phyloP scores from a whole-genome alignment of 2,113 vertebrate species.

The Dryoscopus gambensis region DNA sequence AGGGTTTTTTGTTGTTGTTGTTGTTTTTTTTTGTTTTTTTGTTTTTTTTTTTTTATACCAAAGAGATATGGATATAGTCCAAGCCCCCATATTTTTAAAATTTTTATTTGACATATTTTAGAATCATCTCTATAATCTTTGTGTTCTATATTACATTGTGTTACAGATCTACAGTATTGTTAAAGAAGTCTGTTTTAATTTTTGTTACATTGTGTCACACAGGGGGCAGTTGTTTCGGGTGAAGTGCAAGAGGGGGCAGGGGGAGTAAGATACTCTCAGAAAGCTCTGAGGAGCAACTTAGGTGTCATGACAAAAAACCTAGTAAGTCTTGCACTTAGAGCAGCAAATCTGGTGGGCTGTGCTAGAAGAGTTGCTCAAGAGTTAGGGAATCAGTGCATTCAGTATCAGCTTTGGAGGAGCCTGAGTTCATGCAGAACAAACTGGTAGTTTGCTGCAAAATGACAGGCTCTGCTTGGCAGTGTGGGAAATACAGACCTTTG shows the following conservation, averaged over 20 bases:
- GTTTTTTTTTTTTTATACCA: not conserved
- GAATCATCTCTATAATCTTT: not conserved
- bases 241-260: not conserved
- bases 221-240: not conserved
- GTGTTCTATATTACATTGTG: not conserved
- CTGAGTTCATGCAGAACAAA: not conserved
- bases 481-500: not conserved
- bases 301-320: not conserved
- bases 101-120: not conserved
- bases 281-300: not conserved
- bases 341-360: not conserved
- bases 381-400: not conserved
- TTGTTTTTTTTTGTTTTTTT: too few relatives aligned
- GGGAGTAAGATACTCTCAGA: not conserved
- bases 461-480: not conserved
- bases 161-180: not conserved
- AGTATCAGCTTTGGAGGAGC: not conserved
- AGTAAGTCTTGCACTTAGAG: not conserved
- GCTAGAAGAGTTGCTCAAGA: not conserved
- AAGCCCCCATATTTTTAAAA: not conserved
- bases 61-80: not conserved
- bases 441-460: not conserved
- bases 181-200: not conserved
- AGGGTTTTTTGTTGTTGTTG: not conserved
- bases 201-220: not conserved